phyloP scores from a whole-genome alignment of 2,113 vertebrate genomes.

The Numida meleagris region DNA sequence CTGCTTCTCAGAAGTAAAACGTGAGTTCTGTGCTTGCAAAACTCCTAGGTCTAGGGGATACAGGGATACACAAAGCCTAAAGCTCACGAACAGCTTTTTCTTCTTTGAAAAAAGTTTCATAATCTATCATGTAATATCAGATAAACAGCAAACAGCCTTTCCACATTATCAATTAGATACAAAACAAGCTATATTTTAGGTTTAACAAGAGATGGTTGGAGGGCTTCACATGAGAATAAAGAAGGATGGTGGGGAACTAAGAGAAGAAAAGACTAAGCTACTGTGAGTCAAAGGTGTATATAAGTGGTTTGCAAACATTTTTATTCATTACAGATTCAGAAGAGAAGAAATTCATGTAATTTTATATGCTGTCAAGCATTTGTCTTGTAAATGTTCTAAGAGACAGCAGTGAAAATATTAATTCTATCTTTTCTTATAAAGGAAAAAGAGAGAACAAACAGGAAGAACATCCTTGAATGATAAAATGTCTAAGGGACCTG shows the following conservation, averaged over 20 bases:
- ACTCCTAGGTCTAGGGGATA: neutral
- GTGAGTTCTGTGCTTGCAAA: neutral
- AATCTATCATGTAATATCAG: neutral
- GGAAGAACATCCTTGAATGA: neutral
- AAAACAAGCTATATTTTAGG: neutral
- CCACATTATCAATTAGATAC: neutral
- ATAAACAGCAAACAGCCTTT: neutral
- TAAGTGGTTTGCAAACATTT: neutral
- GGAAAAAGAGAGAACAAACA: slow-evolving; percentile 8
- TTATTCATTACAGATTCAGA: neutral
- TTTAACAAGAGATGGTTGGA: neutral
- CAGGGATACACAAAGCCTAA: neutral
- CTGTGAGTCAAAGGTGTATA: neutral
- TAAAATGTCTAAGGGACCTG: slow-evolving; percentile 5
- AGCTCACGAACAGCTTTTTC: neutral
- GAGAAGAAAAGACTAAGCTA: neutral
- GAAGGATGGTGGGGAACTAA: neutral
- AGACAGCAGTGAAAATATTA: neutral
- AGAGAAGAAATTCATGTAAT: slow-evolving; percentile 14
- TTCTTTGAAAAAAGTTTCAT: neutral
- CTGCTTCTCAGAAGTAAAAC: neutral
- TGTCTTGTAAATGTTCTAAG: slow-evolving; percentile 1
- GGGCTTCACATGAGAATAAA: neutral
- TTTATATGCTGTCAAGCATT: neutral
- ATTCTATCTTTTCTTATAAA: slow-evolving; percentile 14